Evolutionary conservation across 2,888 invertebrate genomes (phyloP), one percentile per base, ranked within the genome.

Genomic region (Bugula neritina): DNA sequence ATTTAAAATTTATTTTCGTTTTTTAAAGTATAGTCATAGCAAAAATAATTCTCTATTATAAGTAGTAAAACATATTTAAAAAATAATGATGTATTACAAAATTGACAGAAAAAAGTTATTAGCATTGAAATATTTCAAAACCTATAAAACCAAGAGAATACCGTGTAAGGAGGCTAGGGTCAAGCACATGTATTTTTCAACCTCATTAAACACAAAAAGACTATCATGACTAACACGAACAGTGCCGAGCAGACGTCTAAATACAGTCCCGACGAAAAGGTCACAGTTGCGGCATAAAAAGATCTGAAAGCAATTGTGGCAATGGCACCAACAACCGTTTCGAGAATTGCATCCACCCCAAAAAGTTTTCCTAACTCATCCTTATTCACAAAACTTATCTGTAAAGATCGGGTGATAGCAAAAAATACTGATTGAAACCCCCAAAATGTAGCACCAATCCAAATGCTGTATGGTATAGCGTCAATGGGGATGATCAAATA

Each of bases 311-410:
- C 31, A 13, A 63, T 63, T 3, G 63, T 23, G n/a, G 25, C n/a
- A 31, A 31, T 10, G 31, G 63, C 34, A 25, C 31, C 34, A 31
- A 63, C 10, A 10, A 63, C 63, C 5, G 27, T 21, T 31, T 31
- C 5, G 31, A 63, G 5, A 5, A 63, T 63, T 3, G 25, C 63
- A 63, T 63, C 63, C 3, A 13, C 5, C 34, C 31, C 34, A 63
- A 63, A 63, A 27, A 63, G 63, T 31, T 31, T 2, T 31, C 63
- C 63, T 1, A 63, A n/a, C 31, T 63, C 63, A 63, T 63, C n/a
- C 31, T 25, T 25, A 3, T 63, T 5, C 2, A 27, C 29, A 21
- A 63, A 31, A 3, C 63, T n/a, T 3, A 27, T 63, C n/a, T 63
- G 63, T 31, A 63, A 27, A 1, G 63, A 25, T 2, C 63, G 63